Conservation (phyloP, 2,888 invertebrate species). For the Orchesella flavescens region DNA sequence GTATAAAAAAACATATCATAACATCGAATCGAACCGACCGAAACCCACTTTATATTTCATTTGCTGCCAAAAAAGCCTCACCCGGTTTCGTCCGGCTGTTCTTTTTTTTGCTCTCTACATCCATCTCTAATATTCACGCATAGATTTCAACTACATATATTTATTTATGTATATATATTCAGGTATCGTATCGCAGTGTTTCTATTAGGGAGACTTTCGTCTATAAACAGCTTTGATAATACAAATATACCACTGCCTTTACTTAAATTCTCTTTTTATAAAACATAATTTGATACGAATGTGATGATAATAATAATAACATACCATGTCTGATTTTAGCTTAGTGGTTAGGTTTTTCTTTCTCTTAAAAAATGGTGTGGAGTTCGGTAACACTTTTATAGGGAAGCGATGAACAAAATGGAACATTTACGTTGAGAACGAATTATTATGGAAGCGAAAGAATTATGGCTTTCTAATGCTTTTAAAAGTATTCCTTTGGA, state of each 20-base stretch:
- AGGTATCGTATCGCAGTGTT: too few relatives aligned
- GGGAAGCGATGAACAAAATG: background rate
- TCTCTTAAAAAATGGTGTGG: background rate
- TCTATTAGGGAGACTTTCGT: too few relatives aligned
- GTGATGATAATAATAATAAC: conserved; percentile 12
- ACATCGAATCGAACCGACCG: too few relatives aligned
- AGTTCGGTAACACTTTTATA: background rate
- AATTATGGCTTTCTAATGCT: background rate
- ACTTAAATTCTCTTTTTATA: background rate
- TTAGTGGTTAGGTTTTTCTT: background rate
- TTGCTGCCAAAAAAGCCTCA: conserved; percentile 10
- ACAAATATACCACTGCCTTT: background rate
- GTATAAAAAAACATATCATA: background rate
- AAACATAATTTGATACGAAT: conserved; percentile 5
- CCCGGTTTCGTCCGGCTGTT: conserved; percentile 4
- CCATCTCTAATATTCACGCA: background rate
- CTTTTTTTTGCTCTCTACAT: background rate
- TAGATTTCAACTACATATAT: too few relatives aligned
- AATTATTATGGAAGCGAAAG: background rate
- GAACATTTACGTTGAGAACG: background rate
- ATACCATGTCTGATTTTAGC: background rate
- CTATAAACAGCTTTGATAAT: too few relatives aligned
- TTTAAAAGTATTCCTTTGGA: too few relatives aligned
- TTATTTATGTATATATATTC: too few relatives aligned
- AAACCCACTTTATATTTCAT: too few relatives aligned